Evolutionary conservation across 2,888 invertebrate species (phyloP).

Genomic region (Pseudoips prasinana): DNA sequence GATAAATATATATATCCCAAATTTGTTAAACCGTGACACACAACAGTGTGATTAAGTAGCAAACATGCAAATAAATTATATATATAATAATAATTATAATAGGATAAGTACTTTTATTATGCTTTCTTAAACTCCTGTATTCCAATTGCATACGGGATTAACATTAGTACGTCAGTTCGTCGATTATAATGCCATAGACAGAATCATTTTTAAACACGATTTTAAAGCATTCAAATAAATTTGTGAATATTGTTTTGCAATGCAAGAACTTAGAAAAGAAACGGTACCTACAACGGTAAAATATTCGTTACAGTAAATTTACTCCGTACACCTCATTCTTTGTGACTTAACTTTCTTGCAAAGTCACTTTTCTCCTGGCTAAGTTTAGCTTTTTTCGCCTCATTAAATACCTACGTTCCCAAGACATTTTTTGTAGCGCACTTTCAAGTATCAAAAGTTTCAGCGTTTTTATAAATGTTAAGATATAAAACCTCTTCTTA

Average conservation of each 20-base stretch:
- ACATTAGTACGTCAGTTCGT: slow-evolving; percentile 9
- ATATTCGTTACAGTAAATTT: slow-evolving; percentile 36
- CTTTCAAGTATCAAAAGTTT: slow-evolving; percentile 7
- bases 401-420: slow-evolving; percentile 29
- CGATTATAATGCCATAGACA: too few species aligned
- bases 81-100: too few species aligned
- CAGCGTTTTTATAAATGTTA: too few species aligned
- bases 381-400: slow-evolving; percentile 30
- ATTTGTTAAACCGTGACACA: too few species aligned
- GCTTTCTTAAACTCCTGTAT: too few species aligned
- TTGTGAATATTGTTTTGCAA: neutral
- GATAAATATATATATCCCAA: too few species aligned
- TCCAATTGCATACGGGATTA: too few species aligned
- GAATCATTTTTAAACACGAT: neutral
- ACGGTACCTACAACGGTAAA: slow-evolving; percentile 13
- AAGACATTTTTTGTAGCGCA: slow-evolving; percentile 12
- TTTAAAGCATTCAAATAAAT: neutral
- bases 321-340: slow-evolving; percentile 29
- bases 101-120: neutral
- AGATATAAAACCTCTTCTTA: too few species aligned
- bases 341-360: slow-evolving; percentile 30
- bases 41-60: too few species aligned
- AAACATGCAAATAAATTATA: too few species aligned
- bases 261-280: slow-evolving; percentile 8
- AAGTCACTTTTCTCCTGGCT: slow-evolving; percentile 27